Percentiles rank a stretch among this genome's conserved stretches.
These are phyloP conservation scores for Rhodinocichla rosea DNA, from an alignment of 2,113 vertebrate species.

Conservation along the genomic window DNA sequence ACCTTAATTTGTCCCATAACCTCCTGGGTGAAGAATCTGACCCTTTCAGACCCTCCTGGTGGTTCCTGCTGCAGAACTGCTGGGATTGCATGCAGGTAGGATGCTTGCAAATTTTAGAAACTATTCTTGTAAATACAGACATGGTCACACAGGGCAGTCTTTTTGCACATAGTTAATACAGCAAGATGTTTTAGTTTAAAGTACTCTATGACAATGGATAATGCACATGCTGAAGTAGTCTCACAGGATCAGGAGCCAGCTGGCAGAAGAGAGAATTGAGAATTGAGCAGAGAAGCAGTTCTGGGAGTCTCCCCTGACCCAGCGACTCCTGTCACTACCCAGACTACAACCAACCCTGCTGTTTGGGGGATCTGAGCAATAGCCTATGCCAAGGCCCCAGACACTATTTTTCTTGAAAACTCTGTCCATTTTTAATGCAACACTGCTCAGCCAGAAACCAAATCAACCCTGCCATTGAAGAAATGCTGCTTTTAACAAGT, in stretches of 20 bases:
- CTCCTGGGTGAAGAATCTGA: neutral
- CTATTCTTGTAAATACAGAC: neutral
- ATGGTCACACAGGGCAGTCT: neutral
- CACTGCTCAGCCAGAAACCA: neutral
- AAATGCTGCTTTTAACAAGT: neutral
- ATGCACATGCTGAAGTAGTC: neutral
- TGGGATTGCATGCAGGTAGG: neutral
- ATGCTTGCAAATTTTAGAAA: neutral
- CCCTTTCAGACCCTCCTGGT: neutral
- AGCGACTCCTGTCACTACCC: rapidly evolving
- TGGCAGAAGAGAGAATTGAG: neutral
- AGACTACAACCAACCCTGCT: rapidly evolving
- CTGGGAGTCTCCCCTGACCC: neutral
- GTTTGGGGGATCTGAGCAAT: neutral
- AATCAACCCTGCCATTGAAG: neutral
- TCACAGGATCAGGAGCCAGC: neutral
- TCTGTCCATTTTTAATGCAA: neutral
- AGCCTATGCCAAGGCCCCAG: neutral
- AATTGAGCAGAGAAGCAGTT: neutral
- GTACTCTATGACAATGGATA: neutral
- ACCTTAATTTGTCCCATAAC: neutral
- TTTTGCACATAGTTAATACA: neutral
- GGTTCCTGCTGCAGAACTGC: neutral
- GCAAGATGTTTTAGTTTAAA: neutral
- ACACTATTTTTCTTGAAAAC: neutral